Evolutionary conservation across 2,113 vertebrate species (phyloP).

Genomic region (Pelecanus crispus): DNA sequence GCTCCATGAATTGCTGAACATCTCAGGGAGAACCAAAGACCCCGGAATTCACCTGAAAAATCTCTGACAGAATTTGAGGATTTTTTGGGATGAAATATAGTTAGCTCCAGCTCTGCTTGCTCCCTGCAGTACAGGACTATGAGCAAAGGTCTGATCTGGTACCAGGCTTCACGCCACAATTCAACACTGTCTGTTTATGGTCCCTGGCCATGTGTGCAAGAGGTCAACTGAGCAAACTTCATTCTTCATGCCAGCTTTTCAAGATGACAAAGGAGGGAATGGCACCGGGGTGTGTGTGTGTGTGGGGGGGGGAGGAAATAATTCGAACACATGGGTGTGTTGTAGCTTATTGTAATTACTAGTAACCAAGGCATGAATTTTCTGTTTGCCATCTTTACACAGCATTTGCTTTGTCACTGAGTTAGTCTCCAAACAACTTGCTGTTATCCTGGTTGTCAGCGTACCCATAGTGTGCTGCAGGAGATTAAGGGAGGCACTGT

Average conservation of each 20-base stretch:
- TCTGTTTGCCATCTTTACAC: not conserved
- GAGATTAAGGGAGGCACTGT: not conserved
- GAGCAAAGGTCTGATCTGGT: not conserved
- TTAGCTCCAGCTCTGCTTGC: not conserved
- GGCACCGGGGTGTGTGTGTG: not conserved
- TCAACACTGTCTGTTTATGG: not conserved
- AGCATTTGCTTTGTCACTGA: constrained; percentile 16
- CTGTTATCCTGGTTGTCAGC: not conserved
- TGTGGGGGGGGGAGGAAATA: no score
- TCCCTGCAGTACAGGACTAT: not conserved
- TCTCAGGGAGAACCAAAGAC: not conserved
- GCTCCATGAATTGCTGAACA: not conserved
- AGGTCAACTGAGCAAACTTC: not conserved
- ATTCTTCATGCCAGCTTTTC: not conserved
- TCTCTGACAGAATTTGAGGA: not conserved
- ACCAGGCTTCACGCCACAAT: not conserved
- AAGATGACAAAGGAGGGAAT: not conserved
- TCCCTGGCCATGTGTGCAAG: not conserved
- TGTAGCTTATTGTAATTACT: constrained; percentile 2
- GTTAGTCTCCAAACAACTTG: not conserved
- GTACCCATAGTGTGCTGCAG: not conserved
- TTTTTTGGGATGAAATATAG: not conserved
- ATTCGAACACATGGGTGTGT: not conserved
- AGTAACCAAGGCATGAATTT: not conserved
- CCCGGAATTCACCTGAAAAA: not conserved